phyloP scores from a whole-genome alignment of 2,888 invertebrate genomes.

The Leptinotarsa haldemani region DNA sequence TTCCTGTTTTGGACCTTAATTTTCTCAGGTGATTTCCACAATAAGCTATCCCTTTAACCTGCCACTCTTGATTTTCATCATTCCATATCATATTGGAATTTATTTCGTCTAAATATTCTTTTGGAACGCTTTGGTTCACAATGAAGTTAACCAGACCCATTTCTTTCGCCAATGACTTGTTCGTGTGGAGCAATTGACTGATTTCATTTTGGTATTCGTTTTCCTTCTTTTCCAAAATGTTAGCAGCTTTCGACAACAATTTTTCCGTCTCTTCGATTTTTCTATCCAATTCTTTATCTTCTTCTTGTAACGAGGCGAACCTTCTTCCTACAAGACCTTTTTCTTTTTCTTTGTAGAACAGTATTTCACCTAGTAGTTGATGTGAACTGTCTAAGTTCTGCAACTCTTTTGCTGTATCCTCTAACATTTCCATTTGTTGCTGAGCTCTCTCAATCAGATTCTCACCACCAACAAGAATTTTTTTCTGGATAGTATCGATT shows the following conservation, averaged over 20 bases:
- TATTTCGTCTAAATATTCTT: slow-evolving; percentile 86
- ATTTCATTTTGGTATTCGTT: slow-evolving; percentile 53
- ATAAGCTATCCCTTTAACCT: slow-evolving; percentile 93
- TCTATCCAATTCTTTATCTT: slow-evolving; percentile 88
- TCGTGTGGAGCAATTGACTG: slow-evolving; percentile 70
- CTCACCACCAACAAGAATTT: slow-evolving; percentile 96
- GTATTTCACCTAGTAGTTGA: slow-evolving; percentile 78
- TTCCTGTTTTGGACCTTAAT: slow-evolving; percentile 20
- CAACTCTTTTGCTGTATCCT: slow-evolving; percentile 83
- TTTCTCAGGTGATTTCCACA: slow-evolving; percentile 85
- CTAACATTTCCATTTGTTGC: slow-evolving; percentile 85
- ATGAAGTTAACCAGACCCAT: slow-evolving; percentile 85
- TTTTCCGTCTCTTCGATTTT: slow-evolving; percentile 86
- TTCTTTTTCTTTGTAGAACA: slow-evolving; percentile 88
- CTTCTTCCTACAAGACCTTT: slow-evolving; percentile 89
- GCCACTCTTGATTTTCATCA: slow-evolving; percentile 97
- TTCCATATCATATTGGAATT: slow-evolving; percentile 93
- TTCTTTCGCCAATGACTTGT: slow-evolving; percentile 80
- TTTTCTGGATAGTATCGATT: slow-evolving; percentile 82
- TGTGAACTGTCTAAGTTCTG: slow-evolving; percentile 81
- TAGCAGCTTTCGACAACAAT: slow-evolving; percentile 82
- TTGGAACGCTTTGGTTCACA: slow-evolving; percentile 89
- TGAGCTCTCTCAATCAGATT: slow-evolving; percentile 95
- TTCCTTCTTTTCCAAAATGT: slow-evolving; percentile 78
- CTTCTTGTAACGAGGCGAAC: slow-evolving; percentile 89